Conservation (phyloP, 2,113 vertebrate genomes). For the Melanostigma gelatinosum region DNA sequence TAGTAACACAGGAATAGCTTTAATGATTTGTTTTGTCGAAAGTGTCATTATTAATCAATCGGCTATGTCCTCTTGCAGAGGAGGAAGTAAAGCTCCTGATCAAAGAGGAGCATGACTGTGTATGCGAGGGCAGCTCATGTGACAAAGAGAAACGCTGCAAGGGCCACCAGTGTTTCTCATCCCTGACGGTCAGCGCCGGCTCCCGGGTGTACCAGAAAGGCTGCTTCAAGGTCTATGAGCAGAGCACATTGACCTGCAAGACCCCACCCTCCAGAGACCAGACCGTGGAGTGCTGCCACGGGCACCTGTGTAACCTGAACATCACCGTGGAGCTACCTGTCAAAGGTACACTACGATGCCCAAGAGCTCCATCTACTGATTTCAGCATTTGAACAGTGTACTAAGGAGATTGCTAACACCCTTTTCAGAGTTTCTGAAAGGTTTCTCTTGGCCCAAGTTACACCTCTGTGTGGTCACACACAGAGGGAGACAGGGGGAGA, state of each 20-base stretch:
- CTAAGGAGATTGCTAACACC: neutral
- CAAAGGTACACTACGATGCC: constrained; percentile 82
- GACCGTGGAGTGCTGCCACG: constrained; percentile 95
- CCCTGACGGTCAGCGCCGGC: constrained; percentile 89
- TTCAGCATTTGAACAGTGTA: constrained; percentile 5
- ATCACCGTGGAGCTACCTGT: constrained; percentile 90
- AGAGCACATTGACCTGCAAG: constrained; percentile 96
- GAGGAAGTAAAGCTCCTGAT: constrained; percentile 82
- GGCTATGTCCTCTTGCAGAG: constrained; percentile 74
- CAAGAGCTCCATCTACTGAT: constrained; percentile 23
- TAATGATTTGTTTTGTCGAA: neutral
- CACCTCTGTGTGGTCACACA: constrained; percentile 47
- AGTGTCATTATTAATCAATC: neutral
- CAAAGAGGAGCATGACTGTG: constrained; percentile 90
- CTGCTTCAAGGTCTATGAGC: constrained; percentile 96
- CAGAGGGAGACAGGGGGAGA: constrained; percentile 6
- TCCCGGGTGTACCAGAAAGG: constrained; percentile 92
- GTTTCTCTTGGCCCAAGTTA: constrained; percentile 40
- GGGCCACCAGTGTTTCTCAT: constrained; percentile 95
- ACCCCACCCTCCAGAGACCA: constrained; percentile 94
- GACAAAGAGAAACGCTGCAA: constrained; percentile 88
- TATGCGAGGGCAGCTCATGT: constrained; percentile 95
- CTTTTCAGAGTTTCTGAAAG: neutral
- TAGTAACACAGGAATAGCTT: neutral
- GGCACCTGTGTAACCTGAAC: constrained; percentile 95